Base-by-base conservation (phyloP, 2,888 invertebrate species). In the Ceriagrion tenellum region DNA sequence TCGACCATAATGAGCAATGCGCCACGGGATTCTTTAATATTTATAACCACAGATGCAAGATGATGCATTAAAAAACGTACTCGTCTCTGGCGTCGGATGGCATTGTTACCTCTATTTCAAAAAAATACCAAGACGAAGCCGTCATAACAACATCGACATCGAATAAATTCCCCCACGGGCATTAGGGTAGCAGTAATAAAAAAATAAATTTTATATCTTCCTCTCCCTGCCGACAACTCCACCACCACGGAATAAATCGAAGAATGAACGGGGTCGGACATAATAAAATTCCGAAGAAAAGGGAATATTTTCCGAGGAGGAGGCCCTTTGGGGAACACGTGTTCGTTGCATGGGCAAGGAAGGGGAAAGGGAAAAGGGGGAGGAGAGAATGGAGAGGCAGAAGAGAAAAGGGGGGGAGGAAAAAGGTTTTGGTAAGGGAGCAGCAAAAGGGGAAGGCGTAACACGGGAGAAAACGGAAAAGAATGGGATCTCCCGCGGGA, bases 251-350 rank as follows among this genome's bases (percentile, higher is more conserved):
- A 81, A 81, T 81, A 81, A 81, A 81, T 81, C 81, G 35, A 35
- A 35, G 81, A 81, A 30, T 81, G 81, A 81, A 35, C 26, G 81
- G 81, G 81, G 81, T 81, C 81, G 30, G 81, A 18, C 13, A 81
- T 81, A 81, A 81, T 81, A 81, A 81, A 81, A 81, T 81, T 81
- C 81, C 35, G 30, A 35, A 35, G 81, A 81, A 81, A 81, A 26
- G 81, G 81, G 26, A 35, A 26, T 13, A 26, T 69, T 81, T 81
- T 16, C 35, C 35, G 26, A 26, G 35, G 81, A 30, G 26, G 30
- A 13, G 35, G 30, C 30, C 81, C 81, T 8, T 35, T 16, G 35
- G 35, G 35, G 81, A 81, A 81, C 81, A 81, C 81, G 81, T 81
- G 81, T 81, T 81, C 81, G 30, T 81, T 35, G 30, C 81, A 81